Evolutionary conservation across 1,140 invertebrate species (phyloP).

Genomic region (Dreissena polymorpha): DNA sequence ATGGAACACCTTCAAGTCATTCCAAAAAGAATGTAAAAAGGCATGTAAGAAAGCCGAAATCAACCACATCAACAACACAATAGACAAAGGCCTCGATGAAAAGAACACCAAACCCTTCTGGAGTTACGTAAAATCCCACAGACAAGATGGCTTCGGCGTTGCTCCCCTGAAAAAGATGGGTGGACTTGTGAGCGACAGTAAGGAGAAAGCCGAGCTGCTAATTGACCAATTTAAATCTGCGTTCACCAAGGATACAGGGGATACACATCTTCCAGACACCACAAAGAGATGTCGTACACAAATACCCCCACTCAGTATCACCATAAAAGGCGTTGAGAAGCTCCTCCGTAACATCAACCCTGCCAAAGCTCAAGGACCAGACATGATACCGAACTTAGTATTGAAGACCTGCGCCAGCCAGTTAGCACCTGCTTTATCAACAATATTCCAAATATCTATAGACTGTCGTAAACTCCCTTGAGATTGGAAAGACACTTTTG

Average conservation of each 20-base stretch:
- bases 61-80: slow-evolving; percentile 33
- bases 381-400: slow-evolving; percentile 17
- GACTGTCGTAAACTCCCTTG: slow-evolving; percentile 10
- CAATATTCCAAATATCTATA: slow-evolving; percentile 24
- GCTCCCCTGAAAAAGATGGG: slow-evolving; percentile 35
- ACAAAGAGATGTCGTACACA: not conserved
- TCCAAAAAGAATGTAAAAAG: too few relatives aligned
- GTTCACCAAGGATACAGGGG: slow-evolving; percentile 22
- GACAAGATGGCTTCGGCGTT: slow-evolving; percentile 48
- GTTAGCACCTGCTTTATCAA: not conserved
- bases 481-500: slow-evolving; percentile 33
- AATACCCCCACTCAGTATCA: slow-evolving; percentile 10
- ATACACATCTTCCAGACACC: not conserved
- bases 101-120: slow-evolving; percentile 38
- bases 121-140: slow-evolving; percentile 29
- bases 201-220: slow-evolving; percentile 38
- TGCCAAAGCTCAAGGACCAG: slow-evolving; percentile 30
- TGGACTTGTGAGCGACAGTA: slow-evolving; percentile 16
- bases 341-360: slow-evolving; percentile 6
- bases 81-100: slow-evolving; percentile 31
- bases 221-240: slow-evolving; percentile 46
- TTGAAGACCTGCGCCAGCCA: slow-evolving; percentile 4
- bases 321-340: slow-evolving; percentile 21
- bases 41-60: slow-evolving; percentile 48
- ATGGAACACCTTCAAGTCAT: too few relatives aligned